Percentiles rank a stretch among this genome's conserved stretches.
These are phyloP conservation scores for Perithous albicinctus DNA, from an alignment of 2,888 invertebrate species.

Conservation along the genomic window DNA sequence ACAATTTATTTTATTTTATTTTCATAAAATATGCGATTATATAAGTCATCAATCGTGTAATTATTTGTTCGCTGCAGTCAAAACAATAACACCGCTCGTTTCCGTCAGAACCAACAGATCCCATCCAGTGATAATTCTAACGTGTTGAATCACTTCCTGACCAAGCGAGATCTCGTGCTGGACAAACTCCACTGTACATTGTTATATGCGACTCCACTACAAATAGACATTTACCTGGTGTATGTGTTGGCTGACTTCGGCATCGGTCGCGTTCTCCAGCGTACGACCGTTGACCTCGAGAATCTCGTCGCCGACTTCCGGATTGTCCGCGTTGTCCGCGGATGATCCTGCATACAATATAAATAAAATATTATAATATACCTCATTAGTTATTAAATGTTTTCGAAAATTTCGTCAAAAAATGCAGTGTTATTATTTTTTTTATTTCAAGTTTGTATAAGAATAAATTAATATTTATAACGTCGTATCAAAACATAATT, in stretches of 20 bases:
- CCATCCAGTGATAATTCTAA: not conserved
- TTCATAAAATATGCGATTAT: not conserved
- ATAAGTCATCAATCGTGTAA: slow-evolving; percentile 4
- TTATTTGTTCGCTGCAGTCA: not conserved
- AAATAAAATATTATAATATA: slow-evolving; percentile 35
- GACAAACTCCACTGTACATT: not conserved
- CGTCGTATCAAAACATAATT: no score
- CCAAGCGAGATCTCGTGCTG: not conserved
- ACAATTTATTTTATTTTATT: no score
- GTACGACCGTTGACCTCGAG: slow-evolving; percentile 98
- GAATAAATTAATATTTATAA: no score
- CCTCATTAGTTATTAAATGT: not conserved
- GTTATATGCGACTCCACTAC: slow-evolving; percentile 9
- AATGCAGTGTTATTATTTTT: no score
- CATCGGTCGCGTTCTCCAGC: slow-evolving; percentile 95
- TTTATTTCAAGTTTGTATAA: no score
- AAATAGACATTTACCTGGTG: slow-evolving; percentile 91
- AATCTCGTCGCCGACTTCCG: slow-evolving; percentile 98
- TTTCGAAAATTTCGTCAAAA: not conserved
- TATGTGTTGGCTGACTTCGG: slow-evolving; percentile 97
- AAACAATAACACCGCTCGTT: slow-evolving; percentile 25
- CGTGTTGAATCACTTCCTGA: not conserved
- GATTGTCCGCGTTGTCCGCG: slow-evolving; percentile 94
- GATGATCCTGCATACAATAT: slow-evolving; percentile 89
- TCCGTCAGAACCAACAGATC: not conserved